Conservation (phyloP, 2,113 vertebrate species). For the Oreamnos americanus region DNA sequence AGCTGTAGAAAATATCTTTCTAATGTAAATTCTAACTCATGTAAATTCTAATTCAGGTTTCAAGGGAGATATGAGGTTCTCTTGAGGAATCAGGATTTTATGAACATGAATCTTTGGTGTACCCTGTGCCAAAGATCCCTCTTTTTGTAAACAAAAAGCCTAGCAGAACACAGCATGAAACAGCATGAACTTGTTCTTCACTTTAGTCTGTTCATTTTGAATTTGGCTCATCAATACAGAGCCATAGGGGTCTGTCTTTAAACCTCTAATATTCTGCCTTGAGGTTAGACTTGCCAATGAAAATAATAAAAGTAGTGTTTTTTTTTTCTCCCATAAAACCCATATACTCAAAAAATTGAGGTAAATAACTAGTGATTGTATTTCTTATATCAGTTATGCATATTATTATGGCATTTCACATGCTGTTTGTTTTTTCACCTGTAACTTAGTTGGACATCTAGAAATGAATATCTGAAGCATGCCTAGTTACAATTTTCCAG, state of each 20-base stretch:
- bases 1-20: conserved; percentile 2
- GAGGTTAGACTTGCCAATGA: not conserved
- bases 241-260: not conserved
- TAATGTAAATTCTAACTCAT: conserved; percentile 26
- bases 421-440: conserved; percentile 41
- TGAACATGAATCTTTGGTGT: not conserved
- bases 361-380: conserved; percentile 10
- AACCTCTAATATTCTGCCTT: not conserved
- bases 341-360: not conserved
- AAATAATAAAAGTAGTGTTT: not conserved
- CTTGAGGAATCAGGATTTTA: not conserved
- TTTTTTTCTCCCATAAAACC: not conserved
- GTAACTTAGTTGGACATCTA: conserved; percentile 65
- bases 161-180: not conserved
- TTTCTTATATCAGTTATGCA: not conserved
- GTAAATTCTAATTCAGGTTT: conserved; percentile 11
- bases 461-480: conserved; percentile 33
- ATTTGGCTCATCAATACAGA: conserved; percentile 2
- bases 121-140: not conserved
- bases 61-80: not conserved
- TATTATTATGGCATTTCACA: not conserved
- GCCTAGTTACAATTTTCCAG: conserved; percentile 59
- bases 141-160: not conserved
- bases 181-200: not conserved
- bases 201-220: conserved; percentile 33